Conservation (phyloP, 2,888 invertebrate species). For the Hybos culiciformis region DNA sequence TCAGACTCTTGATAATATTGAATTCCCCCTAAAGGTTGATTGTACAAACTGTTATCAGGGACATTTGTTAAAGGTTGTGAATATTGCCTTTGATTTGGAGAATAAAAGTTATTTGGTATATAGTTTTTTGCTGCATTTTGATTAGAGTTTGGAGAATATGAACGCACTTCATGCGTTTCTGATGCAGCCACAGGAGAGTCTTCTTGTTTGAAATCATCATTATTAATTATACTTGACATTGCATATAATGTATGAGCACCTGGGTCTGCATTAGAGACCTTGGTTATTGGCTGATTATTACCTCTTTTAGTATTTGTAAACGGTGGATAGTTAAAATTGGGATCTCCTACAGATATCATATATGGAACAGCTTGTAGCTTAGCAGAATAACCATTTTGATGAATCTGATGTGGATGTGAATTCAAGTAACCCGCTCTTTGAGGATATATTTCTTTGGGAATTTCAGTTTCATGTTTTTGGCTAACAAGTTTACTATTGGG, state of each 20-base stretch:
- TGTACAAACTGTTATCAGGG: too few relatives aligned
- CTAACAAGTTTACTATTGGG: too few relatives aligned
- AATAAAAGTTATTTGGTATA: too few relatives aligned
- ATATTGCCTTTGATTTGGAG: too few relatives aligned
- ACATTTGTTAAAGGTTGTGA: too few relatives aligned
- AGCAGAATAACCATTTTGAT: too few relatives aligned
- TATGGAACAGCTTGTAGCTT: conserved; percentile 22
- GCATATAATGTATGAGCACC: conserved; percentile 3
- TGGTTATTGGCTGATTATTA: conserved; percentile 8
- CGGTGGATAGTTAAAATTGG: conserved; percentile 20
- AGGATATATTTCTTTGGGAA: conserved; percentile 6
- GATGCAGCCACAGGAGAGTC: too few relatives aligned
- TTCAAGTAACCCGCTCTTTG: conserved; percentile 4
- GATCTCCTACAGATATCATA: conserved; percentile 24
- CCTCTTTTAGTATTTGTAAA: conserved; percentile 3
- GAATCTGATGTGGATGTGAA: conserved; percentile 13
- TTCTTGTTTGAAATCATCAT: not conserved
- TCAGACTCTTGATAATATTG: too few relatives aligned
- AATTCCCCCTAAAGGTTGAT: too few relatives aligned
- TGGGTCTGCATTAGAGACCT: not conserved
- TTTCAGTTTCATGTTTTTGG: conserved; percentile 7
- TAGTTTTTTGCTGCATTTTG: too few relatives aligned
- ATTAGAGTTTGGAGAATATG: too few relatives aligned
- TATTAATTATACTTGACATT: not conserved
- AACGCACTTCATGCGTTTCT: too few relatives aligned